Base-by-base conservation (phyloP, 2,797 vertebrate genomes). In the Pampus argenteus region DNA sequence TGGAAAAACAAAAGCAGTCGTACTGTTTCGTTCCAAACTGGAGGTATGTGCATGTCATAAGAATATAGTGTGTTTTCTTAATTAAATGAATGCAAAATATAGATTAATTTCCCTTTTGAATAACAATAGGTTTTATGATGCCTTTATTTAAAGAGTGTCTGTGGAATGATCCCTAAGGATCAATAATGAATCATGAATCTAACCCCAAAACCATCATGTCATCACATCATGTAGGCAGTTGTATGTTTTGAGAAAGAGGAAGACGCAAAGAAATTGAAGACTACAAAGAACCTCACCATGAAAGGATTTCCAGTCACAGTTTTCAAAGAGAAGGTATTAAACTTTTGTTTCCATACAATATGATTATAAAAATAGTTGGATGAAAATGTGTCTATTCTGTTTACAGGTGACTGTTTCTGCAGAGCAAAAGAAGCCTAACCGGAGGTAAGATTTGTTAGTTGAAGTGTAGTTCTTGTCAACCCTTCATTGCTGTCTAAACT, bases 181-280 rank as follows among this genome's bases (percentile, higher is more conserved):
- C 28, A 29, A 1, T 29, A 29, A 15, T 40, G 38, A n/a, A n/a
- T n/a, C n/a, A n/a, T 40, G 14, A 40, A 40, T 40, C 13, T 36
- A 36, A 36, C 34, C 15, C 15, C 38, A 40, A 40, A 6, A 36
- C 34, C 10, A 44, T 44, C 17, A 40, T 3, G 38, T 40, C 38
- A 14, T 40, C 38, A 5, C 40, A 2, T 44, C 9, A 2, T 89
- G 20, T 52, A 98, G 97, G 97, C 95, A 23, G 91, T 93, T 0
- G 85, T 97, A 59, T 90, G 92, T 83, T 97, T 96, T 86, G 94
- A 95, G 78, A 95, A 89, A 49, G 94, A 90, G 57, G 96, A 96
- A 55, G 94, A 95, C 0, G 93, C 97, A 20, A 85, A 89, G 26
- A 94, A 94, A 17, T 79, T 97, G 7, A 93, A 91, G 70, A 94